Evolutionary conservation across 2,888 invertebrate genomes (phyloP).

Genomic region (Drosophila longiperda): DNA sequence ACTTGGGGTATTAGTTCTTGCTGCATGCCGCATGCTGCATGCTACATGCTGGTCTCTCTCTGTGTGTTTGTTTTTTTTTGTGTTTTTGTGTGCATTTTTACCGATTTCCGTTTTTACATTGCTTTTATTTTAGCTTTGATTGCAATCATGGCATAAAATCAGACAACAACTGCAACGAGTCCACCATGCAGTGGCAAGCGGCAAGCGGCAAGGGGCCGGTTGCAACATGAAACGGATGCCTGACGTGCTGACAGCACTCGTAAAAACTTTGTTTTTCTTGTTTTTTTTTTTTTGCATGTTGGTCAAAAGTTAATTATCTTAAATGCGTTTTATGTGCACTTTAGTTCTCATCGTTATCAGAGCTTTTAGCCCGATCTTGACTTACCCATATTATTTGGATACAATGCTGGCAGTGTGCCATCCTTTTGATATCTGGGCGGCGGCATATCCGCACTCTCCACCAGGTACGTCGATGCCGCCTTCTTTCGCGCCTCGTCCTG

Average conservation of each 20-base stretch:
- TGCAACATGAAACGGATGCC: slow-evolving; percentile 19
- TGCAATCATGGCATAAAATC: slow-evolving; percentile 80
- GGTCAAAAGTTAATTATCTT: slow-evolving; percentile 78
- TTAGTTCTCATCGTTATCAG: not conserved
- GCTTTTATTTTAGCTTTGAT: slow-evolving; percentile 72
- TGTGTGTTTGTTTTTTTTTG: not conserved
- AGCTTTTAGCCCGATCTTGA: slow-evolving; percentile 25
- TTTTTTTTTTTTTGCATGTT: slow-evolving; percentile 61
- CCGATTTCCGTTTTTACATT: slow-evolving; percentile 63
- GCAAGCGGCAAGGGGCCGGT: not conserved
- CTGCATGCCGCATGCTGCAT: slow-evolving; percentile 1
- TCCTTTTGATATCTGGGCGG: slow-evolving; percentile 87
- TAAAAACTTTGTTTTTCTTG: slow-evolving; percentile 33
- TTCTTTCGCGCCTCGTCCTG: slow-evolving; percentile 86
- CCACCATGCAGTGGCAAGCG: slow-evolving; percentile 1
- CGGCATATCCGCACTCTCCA: slow-evolving; percentile 86
- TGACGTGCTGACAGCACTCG: slow-evolving; percentile 65
- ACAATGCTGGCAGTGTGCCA: slow-evolving; percentile 89
- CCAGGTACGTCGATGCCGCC: slow-evolving; percentile 87
- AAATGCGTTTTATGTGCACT: slow-evolving; percentile 65
- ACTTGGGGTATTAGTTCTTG: slow-evolving; percentile 22
- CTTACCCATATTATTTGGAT: slow-evolving; percentile 87
- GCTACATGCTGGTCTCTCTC: not conserved
- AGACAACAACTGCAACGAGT: slow-evolving; percentile 59
- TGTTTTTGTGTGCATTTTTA: slow-evolving; percentile 35